Percentiles rank a stretch among this genome's conserved stretches.
These are phyloP conservation scores for Gambusia affinis DNA, from an alignment of 2,113 vertebrate species.

Conservation along the genomic window DNA sequence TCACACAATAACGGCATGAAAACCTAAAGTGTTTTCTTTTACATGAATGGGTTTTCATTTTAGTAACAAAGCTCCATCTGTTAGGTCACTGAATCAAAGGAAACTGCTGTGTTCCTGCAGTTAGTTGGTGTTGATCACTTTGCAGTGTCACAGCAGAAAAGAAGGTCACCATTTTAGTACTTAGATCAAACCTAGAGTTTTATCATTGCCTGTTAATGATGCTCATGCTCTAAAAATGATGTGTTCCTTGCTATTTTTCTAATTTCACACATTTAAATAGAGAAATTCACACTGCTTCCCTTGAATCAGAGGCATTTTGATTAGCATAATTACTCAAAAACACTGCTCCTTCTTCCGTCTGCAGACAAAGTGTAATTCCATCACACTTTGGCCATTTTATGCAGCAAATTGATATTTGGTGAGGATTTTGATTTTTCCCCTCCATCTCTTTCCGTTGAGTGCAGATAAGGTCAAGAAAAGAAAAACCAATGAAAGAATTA, in stretches of 20 bases:
- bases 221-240: conserved; percentile 38
- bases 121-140: conserved; percentile 49
- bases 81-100: conserved; percentile 24
- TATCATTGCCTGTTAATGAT: conserved; percentile 28
- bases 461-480: conserved; percentile 43
- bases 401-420: conserved; percentile 28
- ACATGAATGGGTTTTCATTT: conserved; percentile 1
- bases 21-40: neutral
- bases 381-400: conserved; percentile 9
- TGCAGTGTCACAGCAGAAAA: conserved; percentile 38
- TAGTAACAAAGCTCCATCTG: conserved; percentile 39
- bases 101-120: conserved; percentile 39
- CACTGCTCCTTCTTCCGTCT: conserved; percentile 3
- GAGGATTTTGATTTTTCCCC: neutral
- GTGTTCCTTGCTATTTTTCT: conserved; percentile 8
- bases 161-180: conserved; percentile 32
- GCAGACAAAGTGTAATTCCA: neutral
- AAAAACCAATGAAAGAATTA: conserved; percentile 68
- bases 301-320: conserved; percentile 39
- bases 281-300: neutral
- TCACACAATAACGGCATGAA: too few species aligned
- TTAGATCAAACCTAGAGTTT: conserved; percentile 34
- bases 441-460: conserved; percentile 2
- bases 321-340: conserved; percentile 17
- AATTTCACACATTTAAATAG: neutral